A percentile compares a stretch with the other conserved stretches of the same genome.
These are phyloP conservation scores for Hemiscyllium ocellatum DNA, from an alignment of 2,113 vertebrate species.

Conservation along the genomic window DNA sequence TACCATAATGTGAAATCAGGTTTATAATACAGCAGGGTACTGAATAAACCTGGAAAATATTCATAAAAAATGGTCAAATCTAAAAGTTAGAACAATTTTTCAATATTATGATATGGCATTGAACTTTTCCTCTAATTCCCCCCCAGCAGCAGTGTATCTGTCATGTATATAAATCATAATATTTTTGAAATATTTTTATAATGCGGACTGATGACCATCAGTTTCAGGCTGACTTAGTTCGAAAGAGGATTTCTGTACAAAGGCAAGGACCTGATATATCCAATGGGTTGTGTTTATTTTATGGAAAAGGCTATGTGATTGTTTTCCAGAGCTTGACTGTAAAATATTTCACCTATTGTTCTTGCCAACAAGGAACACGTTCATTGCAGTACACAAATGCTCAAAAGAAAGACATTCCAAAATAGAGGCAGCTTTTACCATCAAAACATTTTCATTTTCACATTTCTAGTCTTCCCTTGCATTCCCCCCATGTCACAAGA, in stretches of 20 bases:
- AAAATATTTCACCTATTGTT: neutral
- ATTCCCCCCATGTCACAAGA: neutral
- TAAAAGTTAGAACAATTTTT: neutral
- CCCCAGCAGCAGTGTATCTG: constrained; percentile 6
- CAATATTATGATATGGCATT: constrained; percentile 6
- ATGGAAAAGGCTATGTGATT: neutral
- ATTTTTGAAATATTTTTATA: neutral
- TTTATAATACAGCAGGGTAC: neutral
- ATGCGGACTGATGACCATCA: neutral
- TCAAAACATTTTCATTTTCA: neutral
- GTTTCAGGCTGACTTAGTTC: neutral
- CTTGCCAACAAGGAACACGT: neutral
- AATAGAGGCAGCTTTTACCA: neutral
- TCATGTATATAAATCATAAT: constrained; percentile 6
- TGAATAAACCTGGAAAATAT: neutral
- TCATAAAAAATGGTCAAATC: neutral
- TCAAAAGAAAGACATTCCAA: neutral
- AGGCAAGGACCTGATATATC: neutral
- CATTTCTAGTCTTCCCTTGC: neutral
- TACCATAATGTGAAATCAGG: neutral
- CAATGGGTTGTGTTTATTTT: neutral
- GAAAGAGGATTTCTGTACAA: neutral
- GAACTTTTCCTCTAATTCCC: neutral
- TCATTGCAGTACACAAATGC: neutral
- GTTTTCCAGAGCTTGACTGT: neutral